Conservation (phyloP, 2,797 vertebrate species). For the Masticophis lateralis region DNA sequence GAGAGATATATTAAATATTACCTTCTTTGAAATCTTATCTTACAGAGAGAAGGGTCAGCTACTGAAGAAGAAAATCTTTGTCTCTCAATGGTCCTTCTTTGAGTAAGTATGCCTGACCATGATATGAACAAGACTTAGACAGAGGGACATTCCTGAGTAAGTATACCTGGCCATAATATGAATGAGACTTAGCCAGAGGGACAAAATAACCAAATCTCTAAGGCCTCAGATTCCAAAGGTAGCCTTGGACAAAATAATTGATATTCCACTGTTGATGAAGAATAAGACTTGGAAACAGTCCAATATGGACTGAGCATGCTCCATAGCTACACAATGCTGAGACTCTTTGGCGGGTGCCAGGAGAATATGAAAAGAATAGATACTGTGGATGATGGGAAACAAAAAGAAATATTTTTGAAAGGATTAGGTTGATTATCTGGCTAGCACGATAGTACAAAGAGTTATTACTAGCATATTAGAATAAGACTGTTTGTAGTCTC, state of each 20-base stretch:
- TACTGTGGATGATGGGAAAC: neutral
- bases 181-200: neutral
- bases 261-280: neutral
- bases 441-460: neutral
- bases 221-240: too few relatives aligned
- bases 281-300: neutral
- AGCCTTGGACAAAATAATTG: too few relatives aligned
- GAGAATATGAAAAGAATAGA: neutral
- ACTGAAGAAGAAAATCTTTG: slow-evolving; percentile 78
- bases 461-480: neutral
- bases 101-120: slow-evolving; percentile 75
- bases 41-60: slow-evolving; percentile 48
- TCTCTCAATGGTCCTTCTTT: slow-evolving; percentile 75
- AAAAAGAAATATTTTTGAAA: neutral
- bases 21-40: slow-evolving; percentile 6
- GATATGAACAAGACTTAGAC: neutral
- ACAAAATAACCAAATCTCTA: neutral
- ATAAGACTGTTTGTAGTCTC: neutral
- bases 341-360: neutral
- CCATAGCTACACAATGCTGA: neutral
- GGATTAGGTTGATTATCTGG: neutral
- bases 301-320: neutral
- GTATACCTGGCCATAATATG: slow-evolving; percentile 42
- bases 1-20: neutral
- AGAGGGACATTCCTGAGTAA: slow-evolving; percentile 75